Evolutionary conservation across 2,888 invertebrate genomes (phyloP).

Genomic region (Masnerella sp.): DNA sequence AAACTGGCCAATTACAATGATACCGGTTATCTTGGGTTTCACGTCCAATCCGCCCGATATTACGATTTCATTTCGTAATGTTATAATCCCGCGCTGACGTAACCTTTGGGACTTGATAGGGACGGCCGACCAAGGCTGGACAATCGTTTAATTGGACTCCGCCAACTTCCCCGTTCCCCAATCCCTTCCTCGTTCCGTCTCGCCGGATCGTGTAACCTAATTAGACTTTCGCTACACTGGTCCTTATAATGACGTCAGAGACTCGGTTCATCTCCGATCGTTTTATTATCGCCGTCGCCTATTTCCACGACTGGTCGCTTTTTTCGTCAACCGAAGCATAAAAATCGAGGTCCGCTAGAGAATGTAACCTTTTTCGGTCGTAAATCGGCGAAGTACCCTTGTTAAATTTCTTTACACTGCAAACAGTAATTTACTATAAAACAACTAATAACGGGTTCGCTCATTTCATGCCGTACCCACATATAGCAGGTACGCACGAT

Average conservation of each 20-base stretch:
- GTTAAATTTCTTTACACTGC: too few relatives aligned
- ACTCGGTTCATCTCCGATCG: too few relatives aligned
- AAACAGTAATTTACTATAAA: too few relatives aligned
- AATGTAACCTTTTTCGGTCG: too few relatives aligned
- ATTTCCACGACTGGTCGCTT: too few relatives aligned
- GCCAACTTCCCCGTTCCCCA: slow-evolving; percentile 22
- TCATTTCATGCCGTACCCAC: too few relatives aligned
- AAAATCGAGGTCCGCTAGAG: too few relatives aligned
- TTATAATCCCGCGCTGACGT: slow-evolving; percentile 21
- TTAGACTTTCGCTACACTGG: slow-evolving; percentile 25
- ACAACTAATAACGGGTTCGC: too few relatives aligned
- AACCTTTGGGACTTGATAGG: slow-evolving; percentile 12
- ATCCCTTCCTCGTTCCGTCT: slow-evolving; percentile 29
- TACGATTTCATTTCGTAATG: slow-evolving; percentile 25
- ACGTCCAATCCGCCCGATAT: slow-evolving; percentile 10
- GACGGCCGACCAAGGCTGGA: slow-evolving; percentile 12
- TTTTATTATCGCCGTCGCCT: too few relatives aligned
- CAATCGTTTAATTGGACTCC: slow-evolving; percentile 33
- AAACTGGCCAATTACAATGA: slow-evolving; percentile 30
- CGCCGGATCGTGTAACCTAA: slow-evolving; percentile 19
- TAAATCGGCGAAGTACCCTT: too few relatives aligned
- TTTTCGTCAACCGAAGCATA: too few relatives aligned
- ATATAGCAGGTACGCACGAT: too few relatives aligned
- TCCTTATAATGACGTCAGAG: slow-evolving; percentile 3
- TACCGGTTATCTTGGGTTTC: slow-evolving; percentile 27